Evolutionary conservation across 1,140 invertebrate species (phyloP).

Genomic region (Danaus melanippus): DNA sequence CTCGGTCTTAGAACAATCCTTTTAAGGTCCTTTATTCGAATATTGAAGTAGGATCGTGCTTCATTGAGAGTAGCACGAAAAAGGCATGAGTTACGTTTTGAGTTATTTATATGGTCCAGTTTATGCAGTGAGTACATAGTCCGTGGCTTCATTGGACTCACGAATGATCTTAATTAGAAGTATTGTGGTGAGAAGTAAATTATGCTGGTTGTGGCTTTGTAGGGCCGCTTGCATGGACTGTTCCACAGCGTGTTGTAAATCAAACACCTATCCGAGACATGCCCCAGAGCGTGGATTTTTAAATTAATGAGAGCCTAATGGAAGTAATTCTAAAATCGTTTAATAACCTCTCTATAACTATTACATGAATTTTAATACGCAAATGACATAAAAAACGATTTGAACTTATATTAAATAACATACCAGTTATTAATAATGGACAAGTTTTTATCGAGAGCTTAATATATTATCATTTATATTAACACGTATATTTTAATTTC

Average conservation of each 20-base stretch:
- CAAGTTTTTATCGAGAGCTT: conserved; percentile 3
- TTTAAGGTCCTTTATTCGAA: conserved; percentile 30
- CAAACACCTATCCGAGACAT: conserved; percentile 44
- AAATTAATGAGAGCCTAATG: conserved; percentile 63
- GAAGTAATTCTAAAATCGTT: conserved; percentile 54
- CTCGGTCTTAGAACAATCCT: conserved; percentile 31
- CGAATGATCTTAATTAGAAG: conserved; percentile 70
- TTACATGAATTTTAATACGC: conserved; percentile 56
- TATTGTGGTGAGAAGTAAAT: conserved; percentile 64
- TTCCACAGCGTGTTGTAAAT: conserved; percentile 41
- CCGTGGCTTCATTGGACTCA: conserved; percentile 53
- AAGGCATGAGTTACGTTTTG: conserved; percentile 59
- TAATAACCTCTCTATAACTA: conserved; percentile 48
- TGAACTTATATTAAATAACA: conserved; percentile 35
- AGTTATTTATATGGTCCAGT: conserved; percentile 67
- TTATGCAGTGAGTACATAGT: conserved; percentile 57
- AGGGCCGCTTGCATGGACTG: conserved; percentile 20
- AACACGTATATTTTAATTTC: conserved; percentile 5
- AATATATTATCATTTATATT: conserved; percentile 13
- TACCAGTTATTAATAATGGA: conserved; percentile 16
- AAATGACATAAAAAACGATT: conserved; percentile 46
- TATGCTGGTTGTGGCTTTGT: conserved; percentile 43
- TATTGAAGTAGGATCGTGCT: conserved; percentile 17
- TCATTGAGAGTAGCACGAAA: conserved; percentile 45
- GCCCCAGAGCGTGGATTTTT: conserved; percentile 56